These are phyloP conservation scores for Himalopsyche tibetana DNA, from an alignment of 2,888 invertebrate species.

Conservation along the genomic window DNA sequence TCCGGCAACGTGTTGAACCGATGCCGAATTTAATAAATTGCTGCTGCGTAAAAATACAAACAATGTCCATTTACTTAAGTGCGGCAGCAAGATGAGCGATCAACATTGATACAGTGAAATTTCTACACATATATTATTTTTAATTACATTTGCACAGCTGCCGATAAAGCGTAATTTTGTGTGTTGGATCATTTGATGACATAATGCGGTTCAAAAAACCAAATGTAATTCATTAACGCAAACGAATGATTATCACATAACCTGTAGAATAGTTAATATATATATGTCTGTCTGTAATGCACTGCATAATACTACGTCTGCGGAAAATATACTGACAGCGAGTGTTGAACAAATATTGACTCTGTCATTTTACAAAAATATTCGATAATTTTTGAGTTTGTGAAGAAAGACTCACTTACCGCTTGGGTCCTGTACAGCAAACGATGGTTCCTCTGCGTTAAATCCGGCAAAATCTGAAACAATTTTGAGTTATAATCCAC, in stretches of 20 bases:
- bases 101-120: not conserved
- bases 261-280: too few species aligned
- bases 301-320: too few species aligned
- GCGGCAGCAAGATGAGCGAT: not conserved
- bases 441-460: constrained; percentile 1
- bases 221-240: not conserved
- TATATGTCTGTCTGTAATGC: too few species aligned
- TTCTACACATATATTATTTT: not conserved
- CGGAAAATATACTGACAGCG: too few species aligned
- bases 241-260: too few species aligned
- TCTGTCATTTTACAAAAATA: too few species aligned
- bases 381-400: too few species aligned
- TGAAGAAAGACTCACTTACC: not conserved
- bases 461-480: constrained; percentile 55
- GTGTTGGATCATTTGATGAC: not conserved
- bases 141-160: not conserved
- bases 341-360: too few species aligned
- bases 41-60: not conserved
- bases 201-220: constrained; percentile 7
- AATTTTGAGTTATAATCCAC: not conserved
- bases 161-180: not conserved
- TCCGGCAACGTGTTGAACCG: not conserved
- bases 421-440: constrained; percentile 39
- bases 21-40: not conserved
- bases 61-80: constrained; percentile 3